Evolutionary conservation across 1,140 invertebrate species (phyloP), one percentile per base, ranked within the genome.

Genomic region (Rhagoletis pomonella): DNA sequence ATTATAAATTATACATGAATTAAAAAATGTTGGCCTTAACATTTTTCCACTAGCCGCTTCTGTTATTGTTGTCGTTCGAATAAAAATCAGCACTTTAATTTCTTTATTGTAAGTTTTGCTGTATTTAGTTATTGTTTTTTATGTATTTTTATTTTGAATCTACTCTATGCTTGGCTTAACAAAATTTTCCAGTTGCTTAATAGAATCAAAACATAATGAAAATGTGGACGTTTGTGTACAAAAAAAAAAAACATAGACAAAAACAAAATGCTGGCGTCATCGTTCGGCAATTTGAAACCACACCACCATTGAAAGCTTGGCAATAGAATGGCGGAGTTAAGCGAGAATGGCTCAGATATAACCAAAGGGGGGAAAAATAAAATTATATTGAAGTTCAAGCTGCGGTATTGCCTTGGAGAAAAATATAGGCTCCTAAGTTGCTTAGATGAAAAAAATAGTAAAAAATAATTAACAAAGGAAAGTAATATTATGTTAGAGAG

Each of bases 1-100:
- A 29, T 29, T 29, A 29, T 73, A 42, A 44, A 44, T 42, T 42
- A 44, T 73, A 44, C 4, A 42, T 73, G 17, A 4, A 73, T 73
- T 73, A 47, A 73, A 17, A 73, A 73, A 42, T 39, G 67, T 42
- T 73, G 67, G 42, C 67, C 67, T 73, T 44, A 81, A 81, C 44
- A 81, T 19, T 55, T 55, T 47, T 67, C 10, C 6, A 10, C 47
- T 55, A 5, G 50, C 50, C 50, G 73, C 9, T 77, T 10, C 47
- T 81, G 47, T 81, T 81, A 50, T 55, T 81, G n/a, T 2, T 19
- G 12, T 58, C 55, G 17, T 81, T 19, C 47, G 44, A 19, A 55
- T 10, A n/a, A 10, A 47, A 47, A 55, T 50, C 44, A 5, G 17
- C 44, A 55, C 44, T 81, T 4, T 55, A 47, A 2, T 81, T 81